These are phyloP conservation scores for Ctenomys sociabilis DNA, from an alignment of 2,113 vertebrate species.

Conservation along the genomic window DNA sequence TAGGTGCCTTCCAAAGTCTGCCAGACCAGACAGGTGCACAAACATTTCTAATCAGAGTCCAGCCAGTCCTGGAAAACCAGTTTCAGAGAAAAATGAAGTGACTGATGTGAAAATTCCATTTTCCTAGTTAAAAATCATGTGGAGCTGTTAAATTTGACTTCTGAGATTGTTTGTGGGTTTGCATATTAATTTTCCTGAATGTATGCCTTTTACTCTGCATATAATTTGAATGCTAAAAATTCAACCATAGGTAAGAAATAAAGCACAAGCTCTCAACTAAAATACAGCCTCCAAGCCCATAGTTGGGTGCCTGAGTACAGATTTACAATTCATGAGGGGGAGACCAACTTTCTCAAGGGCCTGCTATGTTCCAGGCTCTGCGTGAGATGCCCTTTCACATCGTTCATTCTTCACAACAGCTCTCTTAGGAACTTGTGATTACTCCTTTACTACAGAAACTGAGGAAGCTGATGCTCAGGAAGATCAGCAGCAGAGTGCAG, in stretches of 20 bases:
- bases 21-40: background rate
- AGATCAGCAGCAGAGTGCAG: background rate
- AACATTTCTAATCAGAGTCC: slow-evolving; percentile 29
- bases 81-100: slow-evolving; percentile 41
- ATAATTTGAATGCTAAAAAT: slow-evolving; percentile 41
- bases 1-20: background rate
- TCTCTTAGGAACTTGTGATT: background rate
- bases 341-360: background rate
- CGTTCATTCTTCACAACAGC: background rate
- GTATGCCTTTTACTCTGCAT: slow-evolving; percentile 13
- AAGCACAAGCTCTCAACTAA: background rate
- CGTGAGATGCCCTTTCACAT: background rate
- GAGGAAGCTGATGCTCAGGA: background rate
- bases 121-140: slow-evolving; percentile 49
- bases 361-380: background rate
- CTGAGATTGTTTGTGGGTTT: slow-evolving; percentile 13
- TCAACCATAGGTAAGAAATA: background rate
- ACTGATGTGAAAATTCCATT: slow-evolving; percentile 52
- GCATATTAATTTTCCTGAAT: slow-evolving; percentile 54
- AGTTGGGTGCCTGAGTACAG: background rate
- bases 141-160: slow-evolving; percentile 31
- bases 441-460: background rate
- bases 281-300: background rate
- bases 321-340: background rate
- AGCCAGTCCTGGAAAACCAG: slow-evolving; percentile 31